phyloP scores from a whole-genome alignment of 2,797 vertebrate genomes.

The Manis pentadactyla region DNA sequence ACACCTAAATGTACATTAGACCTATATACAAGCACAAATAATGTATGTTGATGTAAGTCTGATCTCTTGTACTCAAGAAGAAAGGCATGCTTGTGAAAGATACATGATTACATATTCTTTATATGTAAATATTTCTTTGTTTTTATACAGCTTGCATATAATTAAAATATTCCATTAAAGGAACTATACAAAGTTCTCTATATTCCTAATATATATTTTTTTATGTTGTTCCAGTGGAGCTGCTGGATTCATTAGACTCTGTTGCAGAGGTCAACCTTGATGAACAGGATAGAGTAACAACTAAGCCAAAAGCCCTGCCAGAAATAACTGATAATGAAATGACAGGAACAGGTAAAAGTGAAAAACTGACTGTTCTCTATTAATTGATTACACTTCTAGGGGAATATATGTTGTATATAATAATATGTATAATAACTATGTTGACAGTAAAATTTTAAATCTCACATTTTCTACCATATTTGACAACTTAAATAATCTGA shows the following conservation, averaged over 20 bases:
- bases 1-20: background rate
- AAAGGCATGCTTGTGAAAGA: background rate
- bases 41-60: background rate
- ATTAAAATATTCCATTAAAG: slow-evolving; percentile 32
- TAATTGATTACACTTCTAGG: background rate
- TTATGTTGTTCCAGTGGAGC: slow-evolving; percentile 86
- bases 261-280: slow-evolving; percentile 75
- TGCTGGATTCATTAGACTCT: slow-evolving; percentile 94
- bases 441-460: background rate
- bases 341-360: slow-evolving; percentile 83
- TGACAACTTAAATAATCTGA: background rate
- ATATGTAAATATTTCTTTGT: slow-evolving; percentile 20
- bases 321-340: slow-evolving; percentile 74
- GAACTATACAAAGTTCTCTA: background rate
- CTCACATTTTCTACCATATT: background rate
- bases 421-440: background rate
- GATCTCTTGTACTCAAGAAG: background rate
- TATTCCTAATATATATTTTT: background rate
- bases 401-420: background rate
- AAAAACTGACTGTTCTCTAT: background rate
- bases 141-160: background rate
- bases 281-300: slow-evolving; percentile 50
- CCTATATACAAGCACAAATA: background rate
- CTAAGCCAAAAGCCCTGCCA: slow-evolving; percentile 73
- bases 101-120: background rate